These are phyloP conservation scores for Polypterus senegalus DNA, from an alignment of 2,113 vertebrate species.

Conservation along the genomic window DNA sequence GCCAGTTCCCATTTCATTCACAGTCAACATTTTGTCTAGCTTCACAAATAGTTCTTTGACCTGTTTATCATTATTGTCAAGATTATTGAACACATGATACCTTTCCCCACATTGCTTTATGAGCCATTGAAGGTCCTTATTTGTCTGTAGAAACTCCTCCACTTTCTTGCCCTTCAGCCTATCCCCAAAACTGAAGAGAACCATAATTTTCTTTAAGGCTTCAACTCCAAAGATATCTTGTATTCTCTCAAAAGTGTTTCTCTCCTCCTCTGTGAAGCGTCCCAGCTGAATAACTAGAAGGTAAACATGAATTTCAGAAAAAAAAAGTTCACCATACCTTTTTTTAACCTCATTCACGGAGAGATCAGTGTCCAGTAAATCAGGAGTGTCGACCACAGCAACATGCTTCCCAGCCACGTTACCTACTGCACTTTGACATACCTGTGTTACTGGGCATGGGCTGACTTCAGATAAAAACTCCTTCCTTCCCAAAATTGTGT, in stretches of 20 bases:
- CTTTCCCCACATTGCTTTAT: background rate
- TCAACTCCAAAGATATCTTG: background rate
- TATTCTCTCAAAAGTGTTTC: background rate
- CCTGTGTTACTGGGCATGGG: too few relatives aligned
- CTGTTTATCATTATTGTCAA: background rate
- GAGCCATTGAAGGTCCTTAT: background rate
- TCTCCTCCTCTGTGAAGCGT: slow-evolving; percentile 3
- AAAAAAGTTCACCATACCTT: too few relatives aligned
- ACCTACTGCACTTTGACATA: too few relatives aligned
- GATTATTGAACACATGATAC: background rate
- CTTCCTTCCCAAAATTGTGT: too few relatives aligned
- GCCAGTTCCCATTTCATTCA: too few relatives aligned
- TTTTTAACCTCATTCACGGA: too few relatives aligned
- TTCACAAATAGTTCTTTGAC: background rate
- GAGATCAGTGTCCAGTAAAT: too few relatives aligned
- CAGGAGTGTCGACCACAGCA: too few relatives aligned
- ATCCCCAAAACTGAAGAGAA: background rate
- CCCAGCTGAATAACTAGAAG: background rate
- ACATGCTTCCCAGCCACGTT: too few relatives aligned
- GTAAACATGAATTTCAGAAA: too few relatives aligned
- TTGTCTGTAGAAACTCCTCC: background rate
- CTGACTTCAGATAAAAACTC: too few relatives aligned
- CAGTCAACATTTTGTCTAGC: background rate
- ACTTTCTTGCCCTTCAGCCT: background rate
- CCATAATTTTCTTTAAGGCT: background rate